A percentile compares a stretch with the other conserved stretches of the same genome.
Evolutionary conservation across 2,888 invertebrate species (phyloP).

Genomic region (Sepioteuthis lessoniana): DNA sequence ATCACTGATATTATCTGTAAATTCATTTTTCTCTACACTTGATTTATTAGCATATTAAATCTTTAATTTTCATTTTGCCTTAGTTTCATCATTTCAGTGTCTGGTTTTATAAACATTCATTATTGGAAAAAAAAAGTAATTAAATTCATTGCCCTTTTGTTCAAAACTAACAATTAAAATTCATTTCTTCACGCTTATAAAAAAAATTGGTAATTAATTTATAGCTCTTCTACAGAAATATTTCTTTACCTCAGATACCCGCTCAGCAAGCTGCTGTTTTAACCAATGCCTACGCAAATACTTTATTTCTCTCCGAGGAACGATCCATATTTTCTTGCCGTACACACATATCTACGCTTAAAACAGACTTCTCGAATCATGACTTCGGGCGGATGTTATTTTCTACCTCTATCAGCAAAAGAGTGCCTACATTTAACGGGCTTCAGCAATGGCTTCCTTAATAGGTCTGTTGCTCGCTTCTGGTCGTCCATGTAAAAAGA

Average conservation of each 20-base stretch:
- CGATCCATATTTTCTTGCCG: background rate
- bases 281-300: background rate
- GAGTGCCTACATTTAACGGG: background rate
- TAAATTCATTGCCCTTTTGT: background rate
- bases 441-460: background rate
- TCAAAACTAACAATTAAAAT: background rate
- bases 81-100: background rate
- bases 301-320: background rate
- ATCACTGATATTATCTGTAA: background rate
- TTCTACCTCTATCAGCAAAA: background rate
- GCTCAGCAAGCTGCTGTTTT: background rate
- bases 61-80: background rate
- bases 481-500: background rate
- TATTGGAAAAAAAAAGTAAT: background rate
- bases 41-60: background rate
- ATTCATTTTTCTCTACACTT: background rate
- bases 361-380: background rate
- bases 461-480: constrained; percentile 21
- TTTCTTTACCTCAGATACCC: background rate
- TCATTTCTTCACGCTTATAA: background rate
- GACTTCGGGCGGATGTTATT: background rate
- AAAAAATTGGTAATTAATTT: background rate
- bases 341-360: background rate
- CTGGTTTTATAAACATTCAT: background rate
- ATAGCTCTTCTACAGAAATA: background rate